Percentiles rank a stretch among this genome's conserved stretches.
Evolutionary conservation across 2,797 vertebrate species (phyloP).

Genomic region (Moxostoma hubbsi): DNA sequence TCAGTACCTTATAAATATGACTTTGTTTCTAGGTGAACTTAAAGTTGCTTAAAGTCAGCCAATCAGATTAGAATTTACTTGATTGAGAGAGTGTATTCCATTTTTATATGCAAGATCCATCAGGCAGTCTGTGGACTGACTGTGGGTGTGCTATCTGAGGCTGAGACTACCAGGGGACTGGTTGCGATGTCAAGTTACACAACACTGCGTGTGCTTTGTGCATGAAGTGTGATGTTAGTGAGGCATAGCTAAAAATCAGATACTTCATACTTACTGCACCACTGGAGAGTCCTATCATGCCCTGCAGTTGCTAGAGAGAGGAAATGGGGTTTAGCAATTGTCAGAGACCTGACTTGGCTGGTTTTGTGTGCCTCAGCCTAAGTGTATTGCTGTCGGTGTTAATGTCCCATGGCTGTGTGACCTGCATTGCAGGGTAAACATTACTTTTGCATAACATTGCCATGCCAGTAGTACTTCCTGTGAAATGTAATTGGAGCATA

Average conservation of each 20-base stretch:
- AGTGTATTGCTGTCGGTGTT: neutral
- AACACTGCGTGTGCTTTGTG: neutral
- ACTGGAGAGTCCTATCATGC: slow-evolving; percentile 69
- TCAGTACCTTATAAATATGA: too few species aligned
- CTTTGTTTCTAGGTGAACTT: too few species aligned
- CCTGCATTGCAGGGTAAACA: slow-evolving; percentile 20
- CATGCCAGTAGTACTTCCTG: slow-evolving; percentile 13
- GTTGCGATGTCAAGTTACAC: slow-evolving; percentile 22
- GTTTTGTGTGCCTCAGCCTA: neutral
- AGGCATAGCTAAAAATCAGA: slow-evolving; percentile 59
- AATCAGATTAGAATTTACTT: too few species aligned
- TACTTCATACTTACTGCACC: slow-evolving; percentile 66
- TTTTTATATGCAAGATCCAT: too few species aligned
- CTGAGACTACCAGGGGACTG: neutral
- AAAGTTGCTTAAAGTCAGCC: too few species aligned
- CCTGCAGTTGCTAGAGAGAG: slow-evolving; percentile 3
- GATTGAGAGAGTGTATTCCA: too few species aligned
- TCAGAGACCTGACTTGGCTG: slow-evolving; percentile 16
- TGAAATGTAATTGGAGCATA: slow-evolving; percentile 42
- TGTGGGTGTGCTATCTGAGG: too few species aligned
- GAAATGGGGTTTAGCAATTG: neutral
- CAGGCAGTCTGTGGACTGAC: too few species aligned
- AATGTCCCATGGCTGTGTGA: slow-evolving; percentile 1
- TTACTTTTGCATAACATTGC: slow-evolving; percentile 33
- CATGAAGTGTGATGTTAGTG: slow-evolving; percentile 48